phyloP scores from a whole-genome alignment of 2,797 vertebrate species.

The Rhabdomys pumilio region DNA sequence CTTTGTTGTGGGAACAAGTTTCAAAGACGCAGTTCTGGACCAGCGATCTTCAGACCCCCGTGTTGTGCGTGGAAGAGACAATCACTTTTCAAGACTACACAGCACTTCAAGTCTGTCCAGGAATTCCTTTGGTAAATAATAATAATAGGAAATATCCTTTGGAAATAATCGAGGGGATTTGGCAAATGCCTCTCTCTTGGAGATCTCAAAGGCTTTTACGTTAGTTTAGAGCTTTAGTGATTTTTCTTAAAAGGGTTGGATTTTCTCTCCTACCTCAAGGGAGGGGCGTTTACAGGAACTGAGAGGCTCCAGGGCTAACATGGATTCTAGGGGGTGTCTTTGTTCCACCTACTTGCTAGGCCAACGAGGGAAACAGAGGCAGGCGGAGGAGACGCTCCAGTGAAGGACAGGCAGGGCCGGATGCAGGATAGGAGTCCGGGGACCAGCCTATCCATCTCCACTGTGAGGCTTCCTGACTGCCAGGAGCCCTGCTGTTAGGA shows the following conservation, averaged over 20 bases:
- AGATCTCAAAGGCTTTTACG: conserved; percentile 76
- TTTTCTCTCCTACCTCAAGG: conserved; percentile 63
- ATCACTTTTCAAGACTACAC: conserved; percentile 81
- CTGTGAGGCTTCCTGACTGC: background rate
- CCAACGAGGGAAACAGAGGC: background rate
- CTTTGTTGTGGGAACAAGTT: conserved; percentile 77
- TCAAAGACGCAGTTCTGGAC: conserved; percentile 67
- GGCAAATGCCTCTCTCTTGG: conserved; percentile 74
- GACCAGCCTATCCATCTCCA: too few species aligned
- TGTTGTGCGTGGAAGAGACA: conserved; percentile 77
- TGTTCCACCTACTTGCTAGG: background rate
- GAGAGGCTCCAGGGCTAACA: background rate
- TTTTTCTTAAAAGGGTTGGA: conserved; percentile 81
- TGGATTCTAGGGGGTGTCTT: background rate
- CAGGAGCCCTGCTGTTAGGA: background rate
- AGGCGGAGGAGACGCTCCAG: rapidly evolving
- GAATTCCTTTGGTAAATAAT: conserved; percentile 86
- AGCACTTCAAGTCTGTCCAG: conserved; percentile 81
- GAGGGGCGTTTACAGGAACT: conserved; percentile 65
- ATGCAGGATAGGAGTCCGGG: rapidly evolving
- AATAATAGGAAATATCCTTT: conserved; percentile 85
- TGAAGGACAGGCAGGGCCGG: rapidly evolving
- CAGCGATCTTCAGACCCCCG: conserved; percentile 58
- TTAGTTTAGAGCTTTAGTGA: conserved; percentile 81
- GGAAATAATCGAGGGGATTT: conserved; percentile 84